Evolutionary conservation across 2,113 vertebrate genomes (phyloP), one percentile per base, ranked within the genome.

Genomic region (Nicator chloris): DNA sequence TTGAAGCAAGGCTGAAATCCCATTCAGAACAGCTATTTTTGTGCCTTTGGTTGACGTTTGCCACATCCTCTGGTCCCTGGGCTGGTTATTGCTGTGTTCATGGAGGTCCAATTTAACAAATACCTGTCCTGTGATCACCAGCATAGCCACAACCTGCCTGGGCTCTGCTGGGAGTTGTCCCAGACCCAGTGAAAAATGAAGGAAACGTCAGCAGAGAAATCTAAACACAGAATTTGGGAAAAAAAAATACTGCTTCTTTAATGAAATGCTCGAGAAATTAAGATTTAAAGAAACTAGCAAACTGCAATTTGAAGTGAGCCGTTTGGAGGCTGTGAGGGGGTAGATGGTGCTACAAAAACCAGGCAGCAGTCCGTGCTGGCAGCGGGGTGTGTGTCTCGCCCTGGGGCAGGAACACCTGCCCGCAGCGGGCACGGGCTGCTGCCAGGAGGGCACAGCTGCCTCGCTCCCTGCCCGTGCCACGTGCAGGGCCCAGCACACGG

Each of bases 401-500:
- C 15, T 9, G 49, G 4, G 70, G 54, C 51, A 54, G 28, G 22
- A 42, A 2, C 14, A 47, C 9, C 84, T 76, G 77, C 66, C 86
- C 24, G 1, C 28, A 15, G 28, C 13, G 21, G 54, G 47, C 20
- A 57, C 13, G 59, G 44, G 21, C 39, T 37, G 22, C 63, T 30
- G 73, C 47, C 73, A 54, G 39, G 15, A 28, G 50, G 61, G 26
- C 56, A n/a, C 33, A 75, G 69, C 79, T 72, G 64, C 53, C 85
- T 13, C 12, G 2, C 0, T 21, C 28, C 59, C 15, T 8, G 31
- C 8, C 59, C n/a, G n/a, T n/a, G n/a, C n/a, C 16, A 5, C 13
- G 28, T 0, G 5, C 13, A 0, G 3, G 56, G 65, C 53, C 21
- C 35, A 18, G 27, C 49, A 1, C 60, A 20, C 2, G 13, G 0